A percentile compares a stretch with the other conserved stretches of the same genome.
Conservation (phyloP, 2,113 vertebrate genomes). For the Scortum barcoo region DNA sequence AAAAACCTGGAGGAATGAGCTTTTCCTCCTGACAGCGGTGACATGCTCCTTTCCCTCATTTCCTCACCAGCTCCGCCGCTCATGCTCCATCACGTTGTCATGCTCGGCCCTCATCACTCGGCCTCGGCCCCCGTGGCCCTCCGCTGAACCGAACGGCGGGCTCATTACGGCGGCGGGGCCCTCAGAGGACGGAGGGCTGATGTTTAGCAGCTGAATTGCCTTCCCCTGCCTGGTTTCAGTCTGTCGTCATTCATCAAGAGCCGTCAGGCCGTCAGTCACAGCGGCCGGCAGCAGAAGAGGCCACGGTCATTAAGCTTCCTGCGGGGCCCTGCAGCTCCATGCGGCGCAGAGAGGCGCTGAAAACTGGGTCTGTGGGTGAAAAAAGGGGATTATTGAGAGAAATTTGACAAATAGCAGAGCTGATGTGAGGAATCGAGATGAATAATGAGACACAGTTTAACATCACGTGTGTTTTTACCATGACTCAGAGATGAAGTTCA, state of each 20-base stretch:
- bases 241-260: slow-evolving; percentile 70
- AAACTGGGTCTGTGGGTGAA: slow-evolving; percentile 36
- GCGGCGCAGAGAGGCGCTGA: slow-evolving; percentile 40
- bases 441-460: not conserved
- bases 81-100: slow-evolving; percentile 57
- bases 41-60: slow-evolving; percentile 53
- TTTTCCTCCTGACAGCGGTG: slow-evolving; percentile 46
- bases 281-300: slow-evolving; percentile 43
- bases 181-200: slow-evolving; percentile 54
- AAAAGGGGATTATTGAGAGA: slow-evolving; percentile 35
- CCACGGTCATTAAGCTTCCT: slow-evolving; percentile 63
- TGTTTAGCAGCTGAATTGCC: slow-evolving; percentile 67
- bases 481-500: not conserved
- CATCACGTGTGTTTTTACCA: not conserved
- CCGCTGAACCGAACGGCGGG: slow-evolving; percentile 50
- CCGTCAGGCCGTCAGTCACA: slow-evolving; percentile 65
- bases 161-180: slow-evolving; percentile 60
- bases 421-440: not conserved
- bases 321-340: slow-evolving; percentile 28
- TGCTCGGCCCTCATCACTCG: slow-evolving; percentile 51
- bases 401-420: slow-evolving; percentile 29
- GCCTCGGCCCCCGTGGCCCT: slow-evolving; percentile 64
- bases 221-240: slow-evolving; percentile 55
- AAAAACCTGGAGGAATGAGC: slow-evolving; percentile 43
- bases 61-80: slow-evolving; percentile 47